Evolutionary conservation across 53 echinoderm and acorn worm species (phyloP), one percentile per base, ranked within the genome.

Genomic region (Holothuria scabra): DNA sequence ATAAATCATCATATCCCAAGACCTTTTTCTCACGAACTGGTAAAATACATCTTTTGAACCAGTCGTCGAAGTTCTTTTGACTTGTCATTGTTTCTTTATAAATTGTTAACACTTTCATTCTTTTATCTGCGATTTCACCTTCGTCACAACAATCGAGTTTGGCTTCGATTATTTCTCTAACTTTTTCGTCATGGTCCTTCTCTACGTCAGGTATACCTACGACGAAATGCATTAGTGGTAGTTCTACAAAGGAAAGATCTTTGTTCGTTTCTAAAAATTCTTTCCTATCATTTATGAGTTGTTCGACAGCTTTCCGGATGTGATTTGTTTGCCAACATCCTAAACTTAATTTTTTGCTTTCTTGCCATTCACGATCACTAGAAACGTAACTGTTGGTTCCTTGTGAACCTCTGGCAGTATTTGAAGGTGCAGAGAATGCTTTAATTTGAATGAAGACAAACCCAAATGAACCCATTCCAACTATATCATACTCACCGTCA

Each of bases 381-480:
- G 0, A 14, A 52, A 3, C 18, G 18, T 8, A 18, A 52, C 52
- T 18, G 8, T 14, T 18, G 52, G 16, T 2, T 52, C 52, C 4
- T 52, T 18, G 16, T 9, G 2, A 1, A 14, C 16, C 18, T 52
- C 18, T 18, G 16, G 52, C 14, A 52, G 3, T 18, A 16, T 4
- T 52, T 2, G 52, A 6, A 14, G 52, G 14, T 18, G 18, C 3
- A 6, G 72, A 12, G 21, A n/a, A 48, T 11, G 72, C 72, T 48
- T 72, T 72, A 22, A 72, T 48, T 21, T 72, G 72, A 2, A 72
- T 72, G 37, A 72, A 72, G 8, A 24, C 48, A 16, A 72, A 72
- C 14, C 72, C 72, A 26, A 72, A 72, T 24, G 44, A n/a, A 2
- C 72, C 72, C 25, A 72, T 72, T 11, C 48, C 72, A 21, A 72